These are phyloP conservation scores for Strix aluco DNA, from an alignment of 2,113 vertebrate species.

Conservation along the genomic window DNA sequence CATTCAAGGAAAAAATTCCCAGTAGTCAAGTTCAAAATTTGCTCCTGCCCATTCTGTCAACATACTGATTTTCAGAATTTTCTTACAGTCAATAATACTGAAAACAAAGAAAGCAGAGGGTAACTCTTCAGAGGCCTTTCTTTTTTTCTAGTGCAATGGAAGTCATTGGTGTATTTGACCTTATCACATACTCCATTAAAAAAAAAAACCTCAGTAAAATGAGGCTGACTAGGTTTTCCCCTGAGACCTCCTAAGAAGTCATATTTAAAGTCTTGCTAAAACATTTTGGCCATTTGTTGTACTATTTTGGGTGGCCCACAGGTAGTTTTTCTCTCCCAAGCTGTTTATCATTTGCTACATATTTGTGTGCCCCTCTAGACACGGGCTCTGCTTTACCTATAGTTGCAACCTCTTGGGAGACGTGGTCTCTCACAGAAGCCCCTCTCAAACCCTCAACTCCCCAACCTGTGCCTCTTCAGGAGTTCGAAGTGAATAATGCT, in stretches of 20 bases:
- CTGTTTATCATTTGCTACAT: not conserved
- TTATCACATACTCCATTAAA: not conserved
- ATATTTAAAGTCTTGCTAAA: not conserved
- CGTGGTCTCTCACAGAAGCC: not conserved
- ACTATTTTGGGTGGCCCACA: not conserved
- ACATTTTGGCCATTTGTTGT: not conserved
- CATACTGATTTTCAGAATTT: not conserved
- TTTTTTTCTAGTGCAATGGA: not conserved
- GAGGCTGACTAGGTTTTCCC: not conserved
- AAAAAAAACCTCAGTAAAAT: not conserved
- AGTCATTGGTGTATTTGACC: not conserved
- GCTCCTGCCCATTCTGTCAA: not conserved
- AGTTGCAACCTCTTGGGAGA: fast-evolving
- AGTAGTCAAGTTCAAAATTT: conserved; percentile 1
- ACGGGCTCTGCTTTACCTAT: not conserved
- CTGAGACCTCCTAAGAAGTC: not conserved
- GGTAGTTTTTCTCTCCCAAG: not conserved
- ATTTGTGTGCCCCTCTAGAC: not conserved
- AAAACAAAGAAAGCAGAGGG: not conserved
- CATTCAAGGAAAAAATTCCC: not conserved
- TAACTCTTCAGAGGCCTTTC: not conserved
- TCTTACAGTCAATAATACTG: not conserved
- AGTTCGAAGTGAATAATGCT: not conserved
- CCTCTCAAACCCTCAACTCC: not conserved
- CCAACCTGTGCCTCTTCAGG: not conserved